These are phyloP conservation scores for Mastigias papua DNA, from an alignment of 30 jellyfish, hydroid and myxozoan genomes.

Conservation along the genomic window DNA sequence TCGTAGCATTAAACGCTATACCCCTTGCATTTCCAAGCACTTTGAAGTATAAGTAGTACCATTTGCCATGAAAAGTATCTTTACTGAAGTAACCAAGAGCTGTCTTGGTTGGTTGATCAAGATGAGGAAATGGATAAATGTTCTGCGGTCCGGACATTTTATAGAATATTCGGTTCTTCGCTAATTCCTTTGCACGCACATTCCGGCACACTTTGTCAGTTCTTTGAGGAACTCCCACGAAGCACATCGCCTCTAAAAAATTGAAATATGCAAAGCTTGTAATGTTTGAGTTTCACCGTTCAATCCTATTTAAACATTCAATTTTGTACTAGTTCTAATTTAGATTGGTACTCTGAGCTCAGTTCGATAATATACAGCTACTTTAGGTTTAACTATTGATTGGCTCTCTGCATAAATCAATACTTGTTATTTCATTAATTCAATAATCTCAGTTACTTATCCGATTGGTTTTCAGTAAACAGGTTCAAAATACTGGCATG, in stretches of 20 bases:
- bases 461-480: too few species aligned
- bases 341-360: too few species aligned
- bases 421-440: too few species aligned
- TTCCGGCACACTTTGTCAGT: conserved; percentile 4
- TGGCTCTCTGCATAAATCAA: too few species aligned
- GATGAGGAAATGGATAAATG: conserved; percentile 35
- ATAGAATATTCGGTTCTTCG: conserved; percentile 12
- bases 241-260: conserved; percentile 26
- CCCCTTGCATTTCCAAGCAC: conserved; percentile 4
- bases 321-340: too few species aligned
- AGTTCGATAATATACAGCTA: too few species aligned
- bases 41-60: conserved; percentile 72
- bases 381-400: too few species aligned
- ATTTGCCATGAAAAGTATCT: conserved; percentile 67
- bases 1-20: conserved; percentile 8
- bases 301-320: too few species aligned
- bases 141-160: conserved; percentile 38
- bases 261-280: too few species aligned
- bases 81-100: conserved; percentile 52
- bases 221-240: conserved; percentile 36
- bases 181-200: not conserved
- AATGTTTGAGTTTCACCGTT: too few species aligned
- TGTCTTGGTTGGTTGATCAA: conserved; percentile 58
- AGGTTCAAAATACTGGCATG: too few species aligned
- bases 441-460: too few species aligned